Percentiles rank a stretch among this genome's conserved stretches.
Evolutionary conservation across 1,140 invertebrate species (phyloP).

Genomic region (Acromyrmex heyeri): DNA sequence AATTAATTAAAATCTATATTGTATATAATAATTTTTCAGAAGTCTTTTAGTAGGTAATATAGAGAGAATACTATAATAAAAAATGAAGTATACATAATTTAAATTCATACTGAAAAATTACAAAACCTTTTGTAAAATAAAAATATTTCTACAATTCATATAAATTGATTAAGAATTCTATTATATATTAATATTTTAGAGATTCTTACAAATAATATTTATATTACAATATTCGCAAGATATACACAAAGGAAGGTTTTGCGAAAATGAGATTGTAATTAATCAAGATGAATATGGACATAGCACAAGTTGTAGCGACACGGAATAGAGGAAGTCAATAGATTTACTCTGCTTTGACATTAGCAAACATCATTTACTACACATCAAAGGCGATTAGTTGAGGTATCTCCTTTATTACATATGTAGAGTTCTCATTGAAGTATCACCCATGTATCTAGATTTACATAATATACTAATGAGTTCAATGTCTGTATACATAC

Average conservation of each 20-base stretch:
- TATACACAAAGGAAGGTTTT: not conserved
- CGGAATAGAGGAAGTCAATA: constrained; percentile 11
- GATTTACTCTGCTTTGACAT: constrained; percentile 50
- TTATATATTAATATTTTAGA: not conserved
- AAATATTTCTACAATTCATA: not conserved
- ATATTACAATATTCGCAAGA: not conserved
- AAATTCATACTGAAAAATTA: constrained; percentile 1
- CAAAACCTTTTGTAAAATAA: not conserved
- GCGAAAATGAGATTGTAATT: constrained; percentile 5
- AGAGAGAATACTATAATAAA: not conserved
- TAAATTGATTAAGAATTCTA: not conserved
- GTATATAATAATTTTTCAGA: constrained; percentile 13
- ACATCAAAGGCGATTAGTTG: constrained; percentile 23
- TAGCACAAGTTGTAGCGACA: not conserved
- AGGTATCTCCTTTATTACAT: constrained; percentile 42
- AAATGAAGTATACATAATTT: not conserved
- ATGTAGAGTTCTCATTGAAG: not conserved
- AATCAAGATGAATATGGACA: constrained; percentile 15
- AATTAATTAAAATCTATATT: not conserved
- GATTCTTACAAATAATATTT: not conserved
- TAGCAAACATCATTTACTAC: constrained; percentile 36
- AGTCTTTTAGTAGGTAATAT: not conserved
- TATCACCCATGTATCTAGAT: constrained; percentile 5
- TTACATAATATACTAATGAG: not conserved
- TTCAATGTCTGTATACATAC: not conserved